Evolutionary conservation across 2,113 vertebrate genomes (phyloP), one percentile per base, ranked within the genome.

Genomic region (Cervus canadensis): DNA sequence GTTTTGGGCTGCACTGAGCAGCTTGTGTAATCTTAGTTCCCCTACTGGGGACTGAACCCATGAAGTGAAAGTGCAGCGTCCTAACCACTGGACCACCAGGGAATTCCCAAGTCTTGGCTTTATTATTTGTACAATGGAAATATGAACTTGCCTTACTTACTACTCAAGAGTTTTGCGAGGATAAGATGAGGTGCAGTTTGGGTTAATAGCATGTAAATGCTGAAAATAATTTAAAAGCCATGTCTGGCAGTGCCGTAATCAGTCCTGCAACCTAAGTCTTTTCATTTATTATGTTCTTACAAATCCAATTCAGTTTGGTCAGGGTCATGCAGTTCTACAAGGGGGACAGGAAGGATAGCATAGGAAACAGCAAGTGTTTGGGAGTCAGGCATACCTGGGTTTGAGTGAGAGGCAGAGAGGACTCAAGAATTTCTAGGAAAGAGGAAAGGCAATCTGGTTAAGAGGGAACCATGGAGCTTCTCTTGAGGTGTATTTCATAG

Each of bases 371-470:
- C 86, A 88, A 89, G 19, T 54, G 43, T 56, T 86, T 50, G 82
- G 33, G 48, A 54, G 45, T 83, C 48, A 96, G 76, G 82, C 17
- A 82, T 64, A 97, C 30, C 64, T 60, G 85, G 33, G 21, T 78
- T 93, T 97, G 43, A 89, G 33, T 89, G 57, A 94, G 28, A 95
- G 62, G 79, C 92, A 87, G 59, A 83, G 64, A 57, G n/a, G 45
- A 25, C 36, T 87, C 40, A 90, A 83, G 67, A 81, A 67, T 67
- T 97, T 89, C 16, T 96, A 84, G 40, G 45, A 76, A 56, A 91
- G 33, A 92, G 19, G 13, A 11, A 30, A 54, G 59, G 60, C 17
- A 74, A 17, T 52, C 26, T 48, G 43, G 12, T 79, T 95, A 81
- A 87, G n/a, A 8, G 5, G 17, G 8, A 71, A 87, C 14, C 52